A percentile compares a stretch with the other conserved stretches of the same genome.
Conservation (phyloP, 2,797 vertebrate species). For the Parauchenoglanis ngamensis region DNA sequence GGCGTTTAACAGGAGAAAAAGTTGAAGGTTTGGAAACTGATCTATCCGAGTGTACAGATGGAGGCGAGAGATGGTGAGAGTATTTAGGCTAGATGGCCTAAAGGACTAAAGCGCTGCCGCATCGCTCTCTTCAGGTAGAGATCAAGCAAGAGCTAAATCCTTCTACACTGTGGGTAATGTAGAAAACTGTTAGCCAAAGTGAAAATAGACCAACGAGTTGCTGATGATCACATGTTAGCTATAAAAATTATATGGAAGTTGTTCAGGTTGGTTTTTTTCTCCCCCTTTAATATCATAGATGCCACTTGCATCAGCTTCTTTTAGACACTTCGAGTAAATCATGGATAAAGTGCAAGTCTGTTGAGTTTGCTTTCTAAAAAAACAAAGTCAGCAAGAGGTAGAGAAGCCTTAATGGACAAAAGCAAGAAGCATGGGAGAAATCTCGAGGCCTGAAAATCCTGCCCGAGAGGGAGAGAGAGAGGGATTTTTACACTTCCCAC, state of each 20-base stretch:
- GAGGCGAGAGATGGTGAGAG: neutral
- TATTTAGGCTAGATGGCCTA: neutral
- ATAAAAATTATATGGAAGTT: neutral
- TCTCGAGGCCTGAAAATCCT: slow-evolving; percentile 78
- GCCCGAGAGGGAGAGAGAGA: slow-evolving; percentile 77
- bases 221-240: neutral
- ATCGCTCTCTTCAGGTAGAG: neutral
- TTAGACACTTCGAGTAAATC: slow-evolving; percentile 67
- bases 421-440: slow-evolving; percentile 65
- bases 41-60: neutral
- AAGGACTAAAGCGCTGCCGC: neutral
- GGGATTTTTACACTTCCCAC: slow-evolving; percentile 83
- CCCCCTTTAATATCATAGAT: slow-evolving; percentile 64
- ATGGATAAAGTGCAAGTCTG: slow-evolving; percentile 43
- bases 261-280: neutral
- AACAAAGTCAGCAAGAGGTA: slow-evolving; percentile 46
- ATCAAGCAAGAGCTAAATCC: neutral
- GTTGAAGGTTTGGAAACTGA: neutral
- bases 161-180: neutral
- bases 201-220: neutral
- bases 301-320: slow-evolving; percentile 68
- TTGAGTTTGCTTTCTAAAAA: neutral
- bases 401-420: slow-evolving; percentile 63
- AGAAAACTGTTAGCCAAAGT: neutral
- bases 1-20: neutral